These are phyloP conservation scores for Cataglyphis albicans DNA, from an alignment of 2,888 invertebrate genomes.

Conservation along the genomic window DNA sequence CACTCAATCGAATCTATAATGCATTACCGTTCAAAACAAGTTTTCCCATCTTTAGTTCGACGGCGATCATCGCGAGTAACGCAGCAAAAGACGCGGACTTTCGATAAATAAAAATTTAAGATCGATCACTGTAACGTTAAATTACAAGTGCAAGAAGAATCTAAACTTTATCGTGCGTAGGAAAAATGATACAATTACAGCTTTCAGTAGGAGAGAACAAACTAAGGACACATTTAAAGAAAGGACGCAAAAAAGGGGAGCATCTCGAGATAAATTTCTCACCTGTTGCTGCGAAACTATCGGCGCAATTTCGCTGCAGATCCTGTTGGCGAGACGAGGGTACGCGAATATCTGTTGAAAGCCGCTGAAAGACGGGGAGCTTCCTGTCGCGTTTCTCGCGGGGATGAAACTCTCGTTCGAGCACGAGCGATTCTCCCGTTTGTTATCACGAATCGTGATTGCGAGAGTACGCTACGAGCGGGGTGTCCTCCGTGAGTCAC, in stretches of 20 bases:
- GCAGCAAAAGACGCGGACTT: neutral
- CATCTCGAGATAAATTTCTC: constrained; percentile 54
- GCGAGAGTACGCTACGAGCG: neutral
- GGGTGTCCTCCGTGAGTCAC: constrained; percentile 20
- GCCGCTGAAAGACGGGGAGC: neutral
- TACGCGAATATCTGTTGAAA: neutral
- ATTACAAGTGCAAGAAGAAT: neutral
- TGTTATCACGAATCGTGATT: constrained; percentile 55
- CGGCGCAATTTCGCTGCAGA: constrained; percentile 14
- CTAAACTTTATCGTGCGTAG: neutral
- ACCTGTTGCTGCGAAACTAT: constrained; percentile 75
- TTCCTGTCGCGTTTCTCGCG: constrained; percentile 6
- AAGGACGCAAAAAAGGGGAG: neutral
- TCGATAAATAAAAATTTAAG: neutral
- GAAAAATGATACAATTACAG: neutral
- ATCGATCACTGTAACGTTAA: neutral
- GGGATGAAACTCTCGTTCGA: neutral
- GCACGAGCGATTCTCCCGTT: neutral
- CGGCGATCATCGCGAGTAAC: neutral
- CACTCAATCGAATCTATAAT: neutral
- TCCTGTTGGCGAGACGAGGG: neutral
- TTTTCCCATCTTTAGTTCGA: constrained; percentile 1
- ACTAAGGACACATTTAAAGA: neutral
- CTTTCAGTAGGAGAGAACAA: neutral
- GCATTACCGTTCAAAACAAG: neutral